Evolutionary conservation across 2,113 vertebrate genomes (phyloP).

Genomic region (Chiloscyllium plagiosum): DNA sequence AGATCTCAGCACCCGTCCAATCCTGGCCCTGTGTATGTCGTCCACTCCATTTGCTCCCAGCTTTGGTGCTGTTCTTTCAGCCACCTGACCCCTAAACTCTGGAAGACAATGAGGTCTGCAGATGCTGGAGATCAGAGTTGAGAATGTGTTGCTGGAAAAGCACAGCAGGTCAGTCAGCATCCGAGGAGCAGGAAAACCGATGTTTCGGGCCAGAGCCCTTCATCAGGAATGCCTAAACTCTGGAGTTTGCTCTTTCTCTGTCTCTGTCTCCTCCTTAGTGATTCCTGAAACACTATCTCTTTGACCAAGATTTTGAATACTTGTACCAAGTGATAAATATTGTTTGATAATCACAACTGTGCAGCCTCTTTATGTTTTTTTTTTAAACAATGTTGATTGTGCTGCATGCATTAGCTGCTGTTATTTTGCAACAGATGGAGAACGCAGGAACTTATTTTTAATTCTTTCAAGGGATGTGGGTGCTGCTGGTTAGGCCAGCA

Average conservation of each 20-base stretch:
- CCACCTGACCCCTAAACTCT: not conserved
- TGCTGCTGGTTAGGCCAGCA: too few species aligned
- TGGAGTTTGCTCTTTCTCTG: not conserved
- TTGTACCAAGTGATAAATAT: not conserved
- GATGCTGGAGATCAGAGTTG: too few species aligned
- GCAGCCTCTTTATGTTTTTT: not conserved
- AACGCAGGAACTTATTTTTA: not conserved
- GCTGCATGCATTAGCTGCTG: too few species aligned
- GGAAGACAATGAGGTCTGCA: not conserved
- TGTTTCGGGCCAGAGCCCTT: too few species aligned
- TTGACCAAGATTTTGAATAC: not conserved
- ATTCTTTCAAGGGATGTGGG: too few species aligned
- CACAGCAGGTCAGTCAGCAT: too few species aligned
- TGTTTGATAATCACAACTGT: not conserved
- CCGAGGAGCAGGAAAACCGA: too few species aligned
- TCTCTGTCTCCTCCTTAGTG: not conserved
- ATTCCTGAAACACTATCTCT: not conserved
- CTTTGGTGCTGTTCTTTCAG: not conserved
- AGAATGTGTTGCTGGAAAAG: too few species aligned
- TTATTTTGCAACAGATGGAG: too few species aligned
- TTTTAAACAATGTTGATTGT: too few species aligned
- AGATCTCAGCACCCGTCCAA: not conserved
- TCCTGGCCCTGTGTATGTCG: not conserved
- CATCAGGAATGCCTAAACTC: not conserved
- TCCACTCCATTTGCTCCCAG: not conserved